Conservation (phyloP, 23 tunicate species). For the Pegea sp. region DNA sequence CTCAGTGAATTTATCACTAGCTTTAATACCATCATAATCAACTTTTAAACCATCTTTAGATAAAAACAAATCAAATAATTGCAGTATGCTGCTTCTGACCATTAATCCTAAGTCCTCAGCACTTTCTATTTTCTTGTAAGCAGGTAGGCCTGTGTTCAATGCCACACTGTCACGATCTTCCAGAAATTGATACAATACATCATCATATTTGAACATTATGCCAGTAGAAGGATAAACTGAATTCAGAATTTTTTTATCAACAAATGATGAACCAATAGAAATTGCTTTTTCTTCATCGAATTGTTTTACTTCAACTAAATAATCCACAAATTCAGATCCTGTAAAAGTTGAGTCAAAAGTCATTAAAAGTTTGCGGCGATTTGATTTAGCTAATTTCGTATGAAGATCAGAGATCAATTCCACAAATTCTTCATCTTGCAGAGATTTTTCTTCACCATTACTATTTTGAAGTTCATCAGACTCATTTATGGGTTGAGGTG, state of each 20-base stretch:
- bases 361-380: background rate
- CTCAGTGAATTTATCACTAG: constrained; percentile 30
- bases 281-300: constrained; percentile 1
- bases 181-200: constrained; percentile 30
- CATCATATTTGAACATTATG: constrained; percentile 35
- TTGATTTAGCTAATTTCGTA: background rate
- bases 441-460: background rate
- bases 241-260: constrained; percentile 6
- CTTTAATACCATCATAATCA: constrained; percentile 59
- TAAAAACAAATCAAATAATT: constrained; percentile 42
- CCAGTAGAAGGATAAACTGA: constrained; percentile 1
- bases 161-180: constrained; percentile 46
- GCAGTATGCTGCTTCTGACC: constrained; percentile 28
- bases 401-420: background rate
- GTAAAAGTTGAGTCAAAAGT: background rate
- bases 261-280: constrained; percentile 9
- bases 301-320: background rate
- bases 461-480: background rate
- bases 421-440: background rate
- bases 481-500: background rate
- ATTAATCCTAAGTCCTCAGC: constrained; percentile 6
- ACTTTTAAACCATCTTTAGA: constrained; percentile 55
- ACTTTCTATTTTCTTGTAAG: constrained; percentile 6
- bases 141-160: constrained; percentile 30
- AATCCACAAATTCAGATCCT: background rate